These are phyloP conservation scores for Toxotes jaculatrix DNA, from an alignment of 2,113 vertebrate genomes.

Conservation along the genomic window DNA sequence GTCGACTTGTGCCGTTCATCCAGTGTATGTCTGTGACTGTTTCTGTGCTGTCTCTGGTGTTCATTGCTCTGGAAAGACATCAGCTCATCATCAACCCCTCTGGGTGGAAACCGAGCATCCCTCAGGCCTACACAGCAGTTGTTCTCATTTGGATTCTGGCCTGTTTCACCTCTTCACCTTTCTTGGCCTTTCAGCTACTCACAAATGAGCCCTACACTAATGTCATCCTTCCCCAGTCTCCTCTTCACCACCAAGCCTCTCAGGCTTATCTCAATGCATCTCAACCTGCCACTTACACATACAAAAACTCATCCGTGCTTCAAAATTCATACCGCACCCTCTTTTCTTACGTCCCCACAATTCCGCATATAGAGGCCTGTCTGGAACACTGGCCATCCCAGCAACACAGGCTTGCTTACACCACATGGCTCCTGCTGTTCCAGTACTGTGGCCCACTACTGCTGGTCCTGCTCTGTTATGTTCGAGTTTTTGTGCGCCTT, in stretches of 20 bases:
- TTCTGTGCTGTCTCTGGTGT: constrained; percentile 92
- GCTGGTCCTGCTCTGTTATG: constrained; percentile 91
- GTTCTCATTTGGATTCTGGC: constrained; percentile 89
- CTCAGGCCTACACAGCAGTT: constrained; percentile 89
- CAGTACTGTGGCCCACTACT: constrained; percentile 91
- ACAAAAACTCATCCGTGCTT: constrained; percentile 62
- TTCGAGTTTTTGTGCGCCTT: constrained; percentile 88
- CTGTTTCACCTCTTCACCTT: constrained; percentile 89
- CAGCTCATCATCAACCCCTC: constrained; percentile 94
- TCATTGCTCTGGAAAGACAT: constrained; percentile 94
- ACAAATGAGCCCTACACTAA: constrained; percentile 85
- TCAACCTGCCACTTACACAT: constrained; percentile 22
- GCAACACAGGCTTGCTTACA: constrained; percentile 87
- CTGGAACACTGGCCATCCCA: constrained; percentile 89
- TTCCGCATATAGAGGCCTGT: constrained; percentile 85
- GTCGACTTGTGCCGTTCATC: constrained; percentile 90
- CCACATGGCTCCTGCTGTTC: constrained; percentile 88
- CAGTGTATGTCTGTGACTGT: constrained; percentile 93
- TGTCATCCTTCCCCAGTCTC: constrained; percentile 73
- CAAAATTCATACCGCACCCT: constrained; percentile 51
- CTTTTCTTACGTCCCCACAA: constrained; percentile 56
- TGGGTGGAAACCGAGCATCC: constrained; percentile 91
- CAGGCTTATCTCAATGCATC: constrained; percentile 56
- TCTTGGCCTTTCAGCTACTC: constrained; percentile 88
- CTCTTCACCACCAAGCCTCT: constrained; percentile 33